phyloP scores from a whole-genome alignment of 2,797 vertebrate genomes.

The Linurgus olivaceus region DNA sequence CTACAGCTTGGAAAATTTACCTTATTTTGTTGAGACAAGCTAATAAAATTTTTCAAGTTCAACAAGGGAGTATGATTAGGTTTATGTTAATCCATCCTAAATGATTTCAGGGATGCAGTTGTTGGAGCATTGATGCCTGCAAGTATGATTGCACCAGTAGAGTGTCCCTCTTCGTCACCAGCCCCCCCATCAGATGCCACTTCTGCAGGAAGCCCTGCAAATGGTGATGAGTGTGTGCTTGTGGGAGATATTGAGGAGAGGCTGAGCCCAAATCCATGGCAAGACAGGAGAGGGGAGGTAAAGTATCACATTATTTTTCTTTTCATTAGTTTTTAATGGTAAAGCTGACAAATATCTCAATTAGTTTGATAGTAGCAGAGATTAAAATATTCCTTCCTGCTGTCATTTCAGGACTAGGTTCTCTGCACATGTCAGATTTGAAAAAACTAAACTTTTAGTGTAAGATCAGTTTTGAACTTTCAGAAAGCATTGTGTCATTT shows the following conservation, averaged over 20 bases:
- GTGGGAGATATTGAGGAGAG: conserved; percentile 85
- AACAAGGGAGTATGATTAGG: background rate
- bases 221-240: conserved; percentile 82
- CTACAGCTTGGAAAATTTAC: background rate
- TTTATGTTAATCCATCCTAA: background rate
- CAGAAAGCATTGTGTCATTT: background rate
- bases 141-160: conserved; percentile 94
- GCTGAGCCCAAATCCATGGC: conserved; percentile 92
- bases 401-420: background rate
- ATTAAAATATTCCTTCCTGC: background rate
- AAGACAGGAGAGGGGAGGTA: conserved; percentile 94
- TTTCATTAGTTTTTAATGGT: background rate
- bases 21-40: background rate
- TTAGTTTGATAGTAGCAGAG: background rate
- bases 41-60: background rate
- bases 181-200: conserved; percentile 85
- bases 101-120: conserved; percentile 86
- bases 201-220: conserved; percentile 80
- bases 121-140: conserved; percentile 95
- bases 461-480: background rate
- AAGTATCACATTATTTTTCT: background rate
- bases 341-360: background rate
- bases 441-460: background rate
- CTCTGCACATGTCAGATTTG: background rate
- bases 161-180: conserved; percentile 89